Percentiles rank a stretch among this genome's conserved stretches.
These are phyloP conservation scores for Litoditis marina DNA, from an alignment of 2,888 invertebrate genomes.

Conservation along the genomic window DNA sequence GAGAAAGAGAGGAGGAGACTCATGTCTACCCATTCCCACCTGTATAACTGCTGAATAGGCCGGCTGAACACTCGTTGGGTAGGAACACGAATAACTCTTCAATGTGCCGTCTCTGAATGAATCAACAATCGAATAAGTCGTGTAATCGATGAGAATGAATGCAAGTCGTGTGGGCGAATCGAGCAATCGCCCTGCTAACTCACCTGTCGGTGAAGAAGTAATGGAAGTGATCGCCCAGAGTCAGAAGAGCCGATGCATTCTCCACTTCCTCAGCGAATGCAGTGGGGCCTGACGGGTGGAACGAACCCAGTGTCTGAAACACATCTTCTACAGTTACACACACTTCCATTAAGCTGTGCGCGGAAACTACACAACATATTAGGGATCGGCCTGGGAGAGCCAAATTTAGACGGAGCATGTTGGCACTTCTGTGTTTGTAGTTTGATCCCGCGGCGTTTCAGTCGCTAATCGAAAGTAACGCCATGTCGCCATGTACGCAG, in stretches of 20 bases:
- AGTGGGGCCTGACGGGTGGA: constrained; percentile 40
- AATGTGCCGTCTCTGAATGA: constrained; percentile 40
- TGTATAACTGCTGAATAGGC: constrained; percentile 54
- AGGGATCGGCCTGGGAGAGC: no score
- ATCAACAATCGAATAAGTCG: no score
- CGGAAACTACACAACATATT: no score
- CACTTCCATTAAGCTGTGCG: no score
- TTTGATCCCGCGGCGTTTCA: no score
- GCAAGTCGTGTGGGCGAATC: not conserved
- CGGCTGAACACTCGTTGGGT: constrained; percentile 53
- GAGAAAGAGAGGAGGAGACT: not conserved
- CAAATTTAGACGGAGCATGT: no score
- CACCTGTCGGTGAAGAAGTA: constrained; percentile 55
- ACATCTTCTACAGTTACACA: not conserved
- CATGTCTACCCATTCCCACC: constrained; percentile 9
- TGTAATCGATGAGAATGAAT: not conserved
- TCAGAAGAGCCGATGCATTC: constrained; percentile 26
- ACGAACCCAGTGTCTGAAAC: constrained; percentile 41
- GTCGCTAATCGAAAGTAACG: no score
- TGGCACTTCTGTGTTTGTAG: no score
- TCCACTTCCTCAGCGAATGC: constrained; percentile 40
- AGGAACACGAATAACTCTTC: constrained; percentile 47
- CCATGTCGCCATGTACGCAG: no score
- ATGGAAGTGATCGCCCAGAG: constrained; percentile 47
- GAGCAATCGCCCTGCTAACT: no score